Percentiles rank a stretch among this genome's conserved stretches.
phyloP scores from a whole-genome alignment of 2,888 invertebrate genomes.

The Pecten maximus region DNA sequence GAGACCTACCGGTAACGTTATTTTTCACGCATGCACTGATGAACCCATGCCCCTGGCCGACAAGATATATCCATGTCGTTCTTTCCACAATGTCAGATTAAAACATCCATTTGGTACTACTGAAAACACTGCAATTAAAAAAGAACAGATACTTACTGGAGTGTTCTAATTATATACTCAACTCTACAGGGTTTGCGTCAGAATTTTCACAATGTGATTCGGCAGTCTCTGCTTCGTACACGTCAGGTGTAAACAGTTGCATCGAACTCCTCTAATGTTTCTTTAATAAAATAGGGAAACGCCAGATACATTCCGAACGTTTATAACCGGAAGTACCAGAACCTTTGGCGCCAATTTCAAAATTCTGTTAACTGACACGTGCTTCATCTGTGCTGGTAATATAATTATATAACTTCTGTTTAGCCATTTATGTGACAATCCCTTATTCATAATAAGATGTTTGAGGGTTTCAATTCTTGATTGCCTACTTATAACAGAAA shows the following conservation, averaged over 20 bases:
- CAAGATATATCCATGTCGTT: neutral
- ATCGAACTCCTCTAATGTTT: neutral
- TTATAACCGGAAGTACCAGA: neutral
- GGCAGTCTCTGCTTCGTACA: conserved; percentile 8
- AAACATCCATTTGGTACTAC: neutral
- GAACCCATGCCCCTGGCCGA: neutral
- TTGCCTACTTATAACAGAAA: too few species aligned
- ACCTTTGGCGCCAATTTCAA: conserved; percentile 1
- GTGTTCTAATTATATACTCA: neutral
- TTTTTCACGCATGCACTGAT: too few species aligned
- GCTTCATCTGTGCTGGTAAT: too few species aligned
- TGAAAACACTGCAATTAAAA: neutral
- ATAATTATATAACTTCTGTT: too few species aligned
- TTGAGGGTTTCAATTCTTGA: too few species aligned
- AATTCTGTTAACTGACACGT: neutral
- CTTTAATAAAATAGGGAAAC: neutral
- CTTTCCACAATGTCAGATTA: neutral
- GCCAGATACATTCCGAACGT: neutral
- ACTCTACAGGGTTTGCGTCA: neutral
- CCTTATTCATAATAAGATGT: too few species aligned
- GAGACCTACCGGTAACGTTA: too few species aligned
- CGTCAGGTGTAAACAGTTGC: neutral
- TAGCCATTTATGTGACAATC: too few species aligned
- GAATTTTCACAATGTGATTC: neutral
- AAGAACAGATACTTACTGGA: neutral